Conservation (phyloP, 2,888 invertebrate genomes). For the Eilema griseolum region DNA sequence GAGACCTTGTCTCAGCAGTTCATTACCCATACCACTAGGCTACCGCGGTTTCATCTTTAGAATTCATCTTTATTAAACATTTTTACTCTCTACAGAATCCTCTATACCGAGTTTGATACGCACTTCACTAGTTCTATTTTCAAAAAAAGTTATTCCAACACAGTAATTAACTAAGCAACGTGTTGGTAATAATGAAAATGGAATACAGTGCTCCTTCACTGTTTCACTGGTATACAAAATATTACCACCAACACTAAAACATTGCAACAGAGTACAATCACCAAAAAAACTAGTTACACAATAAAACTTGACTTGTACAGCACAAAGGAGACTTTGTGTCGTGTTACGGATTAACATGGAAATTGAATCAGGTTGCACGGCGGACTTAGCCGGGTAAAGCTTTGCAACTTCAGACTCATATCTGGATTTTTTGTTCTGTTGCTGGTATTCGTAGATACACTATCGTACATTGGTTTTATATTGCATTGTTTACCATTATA, state of each 20-base stretch:
- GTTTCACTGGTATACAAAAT: not conserved
- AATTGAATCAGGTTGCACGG: constrained; percentile 76
- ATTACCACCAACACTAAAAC: not conserved
- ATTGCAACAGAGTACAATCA: constrained; percentile 44
- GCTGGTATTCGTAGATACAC: constrained; percentile 17
- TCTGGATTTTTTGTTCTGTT: constrained; percentile 37
- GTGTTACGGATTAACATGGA: constrained; percentile 76
- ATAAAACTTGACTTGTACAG: constrained; percentile 58
- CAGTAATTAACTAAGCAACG: not conserved
- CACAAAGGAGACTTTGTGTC: constrained; percentile 68
- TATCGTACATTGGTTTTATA: not conserved
- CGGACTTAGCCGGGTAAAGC: constrained; percentile 60
- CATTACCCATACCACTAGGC: too few species aligned
- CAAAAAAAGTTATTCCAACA: not conserved
- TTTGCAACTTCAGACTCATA: constrained; percentile 58
- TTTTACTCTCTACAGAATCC: not conserved
- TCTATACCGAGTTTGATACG: not conserved
- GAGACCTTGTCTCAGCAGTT: too few species aligned
- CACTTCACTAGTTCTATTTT: not conserved
- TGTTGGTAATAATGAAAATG: constrained; percentile 2
- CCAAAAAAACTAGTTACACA: constrained; percentile 54
- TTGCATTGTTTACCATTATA: not conserved
- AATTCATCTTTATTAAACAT: too few species aligned
- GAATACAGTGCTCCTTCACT: not conserved
- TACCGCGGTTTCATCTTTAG: too few species aligned